Evolutionary conservation across 2,888 invertebrate species (phyloP).

Genomic region (Dermolepida albohirtum): DNA sequence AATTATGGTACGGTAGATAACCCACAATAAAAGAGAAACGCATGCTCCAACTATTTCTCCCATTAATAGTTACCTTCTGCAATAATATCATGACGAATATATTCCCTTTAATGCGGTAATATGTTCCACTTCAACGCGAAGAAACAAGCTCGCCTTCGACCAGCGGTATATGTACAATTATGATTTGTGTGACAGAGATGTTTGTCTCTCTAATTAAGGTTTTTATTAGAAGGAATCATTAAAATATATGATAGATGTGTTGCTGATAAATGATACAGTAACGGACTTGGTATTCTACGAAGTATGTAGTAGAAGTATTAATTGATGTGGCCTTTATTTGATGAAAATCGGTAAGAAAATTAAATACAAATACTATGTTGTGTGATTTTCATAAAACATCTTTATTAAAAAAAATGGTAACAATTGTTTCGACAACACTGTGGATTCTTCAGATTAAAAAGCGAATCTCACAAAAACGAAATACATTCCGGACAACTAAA

Average conservation of each 20-base stretch:
- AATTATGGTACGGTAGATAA: conserved; percentile 28
- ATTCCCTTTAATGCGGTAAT: conserved; percentile 8
- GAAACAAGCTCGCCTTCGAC: not conserved
- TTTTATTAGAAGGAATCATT: conserved; percentile 12
- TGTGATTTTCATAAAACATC: too few species aligned
- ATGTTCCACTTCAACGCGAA: not conserved
- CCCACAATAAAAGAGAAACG: conserved; percentile 20
- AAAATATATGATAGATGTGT: not conserved
- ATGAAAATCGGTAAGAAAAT: too few species aligned
- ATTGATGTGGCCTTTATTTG: too few species aligned
- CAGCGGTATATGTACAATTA: not conserved
- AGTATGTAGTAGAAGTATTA: too few species aligned
- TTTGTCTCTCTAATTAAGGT: conserved; percentile 4
- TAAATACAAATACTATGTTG: too few species aligned
- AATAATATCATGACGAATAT: conserved; percentile 2
- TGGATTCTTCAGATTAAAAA: too few species aligned
- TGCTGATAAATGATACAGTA: conserved; percentile 1
- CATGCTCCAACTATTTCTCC: conserved; percentile 1
- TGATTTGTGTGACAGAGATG: conserved; percentile 24
- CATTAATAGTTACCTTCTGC: conserved; percentile 1
- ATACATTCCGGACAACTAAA: too few species aligned
- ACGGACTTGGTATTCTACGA: not conserved
- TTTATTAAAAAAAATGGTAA: too few species aligned
- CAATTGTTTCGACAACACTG: too few species aligned
- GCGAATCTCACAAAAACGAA: too few species aligned